phyloP scores from a whole-genome alignment of 2,797 vertebrate species.

The Gobio occitaniae region DNA sequence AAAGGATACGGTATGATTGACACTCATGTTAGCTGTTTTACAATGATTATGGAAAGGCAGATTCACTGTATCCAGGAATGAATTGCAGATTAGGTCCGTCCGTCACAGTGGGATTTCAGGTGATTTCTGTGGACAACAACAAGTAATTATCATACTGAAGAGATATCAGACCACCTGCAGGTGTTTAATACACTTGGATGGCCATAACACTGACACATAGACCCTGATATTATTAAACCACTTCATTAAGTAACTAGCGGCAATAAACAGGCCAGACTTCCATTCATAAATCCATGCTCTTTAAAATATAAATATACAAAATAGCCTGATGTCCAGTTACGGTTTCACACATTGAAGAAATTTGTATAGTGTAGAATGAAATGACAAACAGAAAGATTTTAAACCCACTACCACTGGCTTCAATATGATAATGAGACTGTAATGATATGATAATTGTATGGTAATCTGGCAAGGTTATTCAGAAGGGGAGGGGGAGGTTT shows the following conservation, averaged over 20 bases:
- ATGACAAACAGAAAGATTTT: constrained; percentile 7
- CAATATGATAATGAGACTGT: constrained; percentile 78
- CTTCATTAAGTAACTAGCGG: constrained; percentile 11
- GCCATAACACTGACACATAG: neutral
- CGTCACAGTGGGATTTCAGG: neutral
- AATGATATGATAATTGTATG: constrained; percentile 84
- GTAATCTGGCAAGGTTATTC: constrained; percentile 85
- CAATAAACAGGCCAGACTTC: neutral
- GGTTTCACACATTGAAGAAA: neutral
- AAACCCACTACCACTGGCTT: constrained; percentile 55
- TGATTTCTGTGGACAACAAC: neutral
- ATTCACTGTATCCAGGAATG: constrained; percentile 8
- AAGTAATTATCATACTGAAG: constrained; percentile 30
- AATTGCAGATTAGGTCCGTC: constrained; percentile 14
- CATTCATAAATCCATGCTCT: neutral
- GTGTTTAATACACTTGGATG: constrained; percentile 28
- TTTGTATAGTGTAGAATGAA: neutral
- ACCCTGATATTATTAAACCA: constrained; percentile 19
- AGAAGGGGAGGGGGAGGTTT: constrained; percentile 64
- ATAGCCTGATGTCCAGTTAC: neutral
- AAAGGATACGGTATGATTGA: neutral
- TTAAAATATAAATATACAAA: constrained; percentile 8
- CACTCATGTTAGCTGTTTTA: neutral
- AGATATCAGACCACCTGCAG: constrained; percentile 33
- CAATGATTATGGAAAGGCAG: neutral